Conservation (phyloP, 2,797 vertebrate species). For the Schizopygopsis malacanthus region DNA sequence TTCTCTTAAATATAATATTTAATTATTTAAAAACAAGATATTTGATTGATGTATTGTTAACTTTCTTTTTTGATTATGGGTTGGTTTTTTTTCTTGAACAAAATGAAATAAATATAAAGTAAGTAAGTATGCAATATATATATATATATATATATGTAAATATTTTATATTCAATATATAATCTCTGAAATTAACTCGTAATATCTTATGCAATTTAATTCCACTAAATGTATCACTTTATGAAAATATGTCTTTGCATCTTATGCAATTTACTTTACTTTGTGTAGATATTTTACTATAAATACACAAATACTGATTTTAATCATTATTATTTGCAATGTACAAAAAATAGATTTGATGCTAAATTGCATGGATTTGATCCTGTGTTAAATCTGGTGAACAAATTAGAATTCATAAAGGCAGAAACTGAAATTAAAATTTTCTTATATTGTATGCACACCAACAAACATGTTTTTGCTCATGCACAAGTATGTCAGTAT, state of each 20-base stretch:
- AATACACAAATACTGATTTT: neutral
- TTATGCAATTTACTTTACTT: too few species aligned
- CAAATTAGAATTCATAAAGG: constrained; percentile 1
- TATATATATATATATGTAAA: too few species aligned
- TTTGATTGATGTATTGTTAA: too few species aligned
- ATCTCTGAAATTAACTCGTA: too few species aligned
- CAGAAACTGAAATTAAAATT: neutral
- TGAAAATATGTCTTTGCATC: neutral
- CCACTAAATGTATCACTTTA: too few species aligned
- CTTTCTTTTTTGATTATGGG: too few species aligned
- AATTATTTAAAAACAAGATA: neutral
- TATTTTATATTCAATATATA: too few species aligned
- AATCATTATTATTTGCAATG: neutral
- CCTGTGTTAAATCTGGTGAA: neutral
- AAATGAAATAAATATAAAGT: too few species aligned
- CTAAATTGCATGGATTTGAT: neutral
- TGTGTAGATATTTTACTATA: neutral
- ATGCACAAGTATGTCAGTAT: neutral
- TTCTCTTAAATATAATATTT: too few species aligned
- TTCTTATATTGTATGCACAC: neutral
- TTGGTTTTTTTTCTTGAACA: too few species aligned
- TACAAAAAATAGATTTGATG: neutral
- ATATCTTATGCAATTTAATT: neutral
- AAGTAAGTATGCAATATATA: too few species aligned
- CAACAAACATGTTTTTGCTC: neutral